These are phyloP conservation scores for Cinara cedri DNA, from an alignment of 2,888 invertebrate species.

Conservation along the genomic window DNA sequence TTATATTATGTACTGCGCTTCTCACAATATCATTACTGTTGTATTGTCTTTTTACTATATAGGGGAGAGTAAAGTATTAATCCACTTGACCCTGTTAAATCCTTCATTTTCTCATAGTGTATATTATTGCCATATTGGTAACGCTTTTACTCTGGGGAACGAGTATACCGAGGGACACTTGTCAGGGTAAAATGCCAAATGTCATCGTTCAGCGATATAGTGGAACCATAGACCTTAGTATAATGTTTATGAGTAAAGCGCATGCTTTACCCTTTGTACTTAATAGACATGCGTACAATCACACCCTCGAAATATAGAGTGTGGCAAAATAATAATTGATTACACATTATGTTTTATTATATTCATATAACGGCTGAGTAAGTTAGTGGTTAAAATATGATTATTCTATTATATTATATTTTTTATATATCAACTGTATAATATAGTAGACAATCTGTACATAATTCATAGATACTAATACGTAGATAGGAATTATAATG, in stretches of 20 bases:
- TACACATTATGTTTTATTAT: background rate
- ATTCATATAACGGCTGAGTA: background rate
- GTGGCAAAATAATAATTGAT: constrained; percentile 6
- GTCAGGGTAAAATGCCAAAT: constrained; percentile 51
- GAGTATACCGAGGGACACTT: constrained; percentile 3
- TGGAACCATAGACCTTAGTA: too few species aligned
- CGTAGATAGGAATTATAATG: too few species aligned
- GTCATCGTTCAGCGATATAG: background rate
- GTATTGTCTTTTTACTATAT: constrained; percentile 39
- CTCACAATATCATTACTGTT: constrained; percentile 30
- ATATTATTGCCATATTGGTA: background rate
- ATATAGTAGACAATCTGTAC: too few species aligned
- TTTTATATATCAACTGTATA: too few species aligned
- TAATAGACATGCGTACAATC: background rate
- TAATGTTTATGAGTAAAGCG: too few species aligned
- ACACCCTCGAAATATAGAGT: constrained; percentile 10
- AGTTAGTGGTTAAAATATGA: background rate
- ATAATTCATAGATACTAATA: too few species aligned
- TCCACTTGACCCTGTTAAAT: constrained; percentile 37
- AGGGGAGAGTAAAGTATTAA: constrained; percentile 26
- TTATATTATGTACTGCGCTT: constrained; percentile 30
- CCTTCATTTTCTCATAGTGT: constrained; percentile 25
- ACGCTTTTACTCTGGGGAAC: constrained; percentile 14
- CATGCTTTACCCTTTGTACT: constrained; percentile 22
- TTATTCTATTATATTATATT: background rate